Evolutionary conservation across 2,888 invertebrate genomes (phyloP), one percentile per base, ranked within the genome.

Genomic region (Lasioglossum figueresi): DNA sequence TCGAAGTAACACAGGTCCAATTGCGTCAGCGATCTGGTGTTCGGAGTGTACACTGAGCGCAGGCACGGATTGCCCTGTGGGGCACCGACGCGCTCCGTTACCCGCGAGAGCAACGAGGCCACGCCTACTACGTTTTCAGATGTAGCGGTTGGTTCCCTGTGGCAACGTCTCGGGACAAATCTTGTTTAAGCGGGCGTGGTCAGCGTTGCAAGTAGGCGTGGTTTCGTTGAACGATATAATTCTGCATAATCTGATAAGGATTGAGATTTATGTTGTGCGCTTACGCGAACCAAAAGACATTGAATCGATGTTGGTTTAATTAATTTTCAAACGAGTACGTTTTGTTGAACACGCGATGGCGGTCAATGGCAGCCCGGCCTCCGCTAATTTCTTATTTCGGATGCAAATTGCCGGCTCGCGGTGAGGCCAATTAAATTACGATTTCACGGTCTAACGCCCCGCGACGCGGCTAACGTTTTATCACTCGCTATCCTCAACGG

Each of bases 381-480:
- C 37, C 37, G 40, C 56, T 56, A 71, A 72, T 79, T 87, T 82
- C 84, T 77, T 82, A 81, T 85, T 86, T 82, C 63, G 70, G 63
- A 91, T 88, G 88, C 86, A 88, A 91, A 89, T 85, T 73, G 74
- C 68, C 76, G 73, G 72, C 59, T 66, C 37, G 43, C 79, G 79
- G 48, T 56, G 45, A 14, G 84, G 74, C 87, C 90, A 91, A 92
- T 92, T 90, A 91, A 91, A 91, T 90, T 81, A 89, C 88, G 87
- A 92, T 92, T 92, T 89, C 92, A 92, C 81, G 92, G 91, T 70
- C 81, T 86, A 88, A 88, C 88, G 89, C 80, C 56, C 83, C 85
- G 80, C 83, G 79, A 37, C 59, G 73, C 63, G 52, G 70, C 70
- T 68, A 31, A 56, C 80, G 76, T 82, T 83, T 87, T 85, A 89